phyloP scores from a whole-genome alignment of 1,140 invertebrate species.

The Eumeta japonica region DNA sequence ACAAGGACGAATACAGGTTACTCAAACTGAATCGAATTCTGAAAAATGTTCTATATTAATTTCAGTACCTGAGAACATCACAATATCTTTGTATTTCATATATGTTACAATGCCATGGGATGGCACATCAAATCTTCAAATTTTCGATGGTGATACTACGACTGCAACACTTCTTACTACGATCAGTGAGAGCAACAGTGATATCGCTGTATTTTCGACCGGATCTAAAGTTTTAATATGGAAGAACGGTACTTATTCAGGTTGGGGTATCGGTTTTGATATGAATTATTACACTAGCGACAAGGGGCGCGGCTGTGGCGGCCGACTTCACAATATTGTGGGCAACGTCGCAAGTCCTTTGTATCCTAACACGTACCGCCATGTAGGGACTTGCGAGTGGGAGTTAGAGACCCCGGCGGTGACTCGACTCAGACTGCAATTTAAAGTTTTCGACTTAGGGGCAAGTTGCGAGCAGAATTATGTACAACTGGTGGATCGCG shows the following conservation, averaged over 20 bases:
- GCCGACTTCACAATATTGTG: conserved; percentile 68
- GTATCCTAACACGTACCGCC: conserved; percentile 68
- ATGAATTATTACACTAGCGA: conserved; percentile 66
- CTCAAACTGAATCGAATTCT: conserved; percentile 30
- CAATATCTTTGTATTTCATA: conserved; percentile 60
- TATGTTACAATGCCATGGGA: conserved; percentile 15
- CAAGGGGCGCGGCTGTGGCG: conserved; percentile 76
- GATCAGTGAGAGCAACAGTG: conserved; percentile 26
- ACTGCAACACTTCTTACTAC: conserved; percentile 35
- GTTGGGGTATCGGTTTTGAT: conserved; percentile 57
- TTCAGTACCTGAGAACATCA: conserved; percentile 57
- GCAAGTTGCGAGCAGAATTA: conserved; percentile 64
- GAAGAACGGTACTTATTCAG: conserved; percentile 26
- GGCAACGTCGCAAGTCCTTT: conserved; percentile 75
- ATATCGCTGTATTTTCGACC: conserved; percentile 61
- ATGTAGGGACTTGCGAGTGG: conserved; percentile 68
- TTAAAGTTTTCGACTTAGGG: conserved; percentile 67
- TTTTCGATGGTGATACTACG: conserved; percentile 57
- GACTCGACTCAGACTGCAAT: conserved; percentile 59
- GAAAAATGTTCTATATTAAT: conserved; percentile 60
- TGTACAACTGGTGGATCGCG: conserved; percentile 59
- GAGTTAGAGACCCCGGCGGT: conserved; percentile 66
- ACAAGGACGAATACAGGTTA: conserved; percentile 63
- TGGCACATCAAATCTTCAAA: conserved; percentile 33
- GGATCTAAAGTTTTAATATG: conserved; percentile 61